A percentile compares a stretch with the other conserved stretches of the same genome.
These are phyloP conservation scores for Gymnoscopelus braueri DNA, from an alignment of 2,797 vertebrate species.

Conservation along the genomic window DNA sequence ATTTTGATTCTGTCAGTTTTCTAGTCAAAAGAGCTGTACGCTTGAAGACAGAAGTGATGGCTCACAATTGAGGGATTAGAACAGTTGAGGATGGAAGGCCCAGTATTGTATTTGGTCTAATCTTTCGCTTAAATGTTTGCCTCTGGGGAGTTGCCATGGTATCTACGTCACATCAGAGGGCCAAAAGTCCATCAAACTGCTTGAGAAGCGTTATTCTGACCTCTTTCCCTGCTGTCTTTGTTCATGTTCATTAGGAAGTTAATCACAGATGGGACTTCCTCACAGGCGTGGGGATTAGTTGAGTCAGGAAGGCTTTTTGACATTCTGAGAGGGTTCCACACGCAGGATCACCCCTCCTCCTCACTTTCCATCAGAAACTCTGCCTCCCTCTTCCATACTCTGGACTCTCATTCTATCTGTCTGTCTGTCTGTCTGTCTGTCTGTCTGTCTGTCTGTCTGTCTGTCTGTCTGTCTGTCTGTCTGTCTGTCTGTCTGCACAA, in stretches of 20 bases:
- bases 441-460: conserved; percentile 32
- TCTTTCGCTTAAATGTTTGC: conserved; percentile 64
- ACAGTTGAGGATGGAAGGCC: conserved; percentile 11
- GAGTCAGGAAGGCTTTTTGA: conserved; percentile 71
- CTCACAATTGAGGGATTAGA: conserved; percentile 27
- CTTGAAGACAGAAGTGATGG: neutral
- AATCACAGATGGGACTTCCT: conserved; percentile 66
- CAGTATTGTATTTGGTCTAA: conserved; percentile 39
- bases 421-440: conserved; percentile 5
- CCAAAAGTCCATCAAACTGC: conserved; percentile 67
- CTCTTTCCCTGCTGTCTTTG: conserved; percentile 63
- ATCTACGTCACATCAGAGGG: conserved; percentile 59
- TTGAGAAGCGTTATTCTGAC: conserved; percentile 69
- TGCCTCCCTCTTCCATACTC: conserved; percentile 3
- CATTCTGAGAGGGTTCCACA: conserved; percentile 67
- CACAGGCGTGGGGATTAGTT: conserved; percentile 64
- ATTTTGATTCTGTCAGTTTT: too few species aligned
- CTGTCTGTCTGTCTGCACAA: neutral
- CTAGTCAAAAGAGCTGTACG: neutral
- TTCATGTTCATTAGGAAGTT: conserved; percentile 73
- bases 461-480: conserved; percentile 21
- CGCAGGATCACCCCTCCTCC: conserved; percentile 60
- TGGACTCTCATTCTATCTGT: conserved; percentile 6
- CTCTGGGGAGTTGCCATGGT: conserved; percentile 47
- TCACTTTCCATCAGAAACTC: conserved; percentile 48